Evolutionary conservation across 2,113 vertebrate genomes (phyloP).

Genomic region (Chloebia gouldiae): DNA sequence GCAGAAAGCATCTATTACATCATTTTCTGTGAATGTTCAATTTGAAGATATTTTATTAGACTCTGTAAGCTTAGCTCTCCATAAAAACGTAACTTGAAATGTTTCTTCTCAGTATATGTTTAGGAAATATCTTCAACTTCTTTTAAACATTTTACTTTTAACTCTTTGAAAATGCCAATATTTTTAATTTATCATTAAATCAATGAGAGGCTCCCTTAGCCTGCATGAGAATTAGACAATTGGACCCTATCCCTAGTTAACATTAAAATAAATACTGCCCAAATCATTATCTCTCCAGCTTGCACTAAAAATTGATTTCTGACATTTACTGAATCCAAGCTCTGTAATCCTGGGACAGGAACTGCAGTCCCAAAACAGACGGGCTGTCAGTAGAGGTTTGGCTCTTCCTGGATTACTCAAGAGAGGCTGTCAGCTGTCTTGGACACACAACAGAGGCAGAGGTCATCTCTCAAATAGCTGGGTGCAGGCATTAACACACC

Average conservation of each 20-base stretch:
- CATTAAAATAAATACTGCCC: not conserved
- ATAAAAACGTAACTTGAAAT: not conserved
- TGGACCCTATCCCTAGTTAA: not conserved
- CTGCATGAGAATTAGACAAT: not conserved
- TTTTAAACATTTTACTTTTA: not conserved
- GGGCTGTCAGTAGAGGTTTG: not conserved
- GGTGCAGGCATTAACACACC: not conserved
- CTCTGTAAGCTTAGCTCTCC: not conserved
- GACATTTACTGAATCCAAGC: not conserved
- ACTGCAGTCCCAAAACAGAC: not conserved
- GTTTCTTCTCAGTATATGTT: not conserved
- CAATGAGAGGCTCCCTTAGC: not conserved
- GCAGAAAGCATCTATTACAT: not conserved
- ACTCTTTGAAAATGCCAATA: not conserved
- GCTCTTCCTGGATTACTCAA: not conserved
- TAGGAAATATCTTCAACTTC: not conserved
- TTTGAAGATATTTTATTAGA: not conserved
- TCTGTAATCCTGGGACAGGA: not conserved
- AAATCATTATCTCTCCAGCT: not conserved
- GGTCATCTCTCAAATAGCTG: not conserved
- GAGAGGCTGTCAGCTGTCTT: not conserved
- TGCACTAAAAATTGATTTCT: not conserved
- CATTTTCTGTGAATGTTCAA: not conserved
- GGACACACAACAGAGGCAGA: slow-evolving; percentile 29
- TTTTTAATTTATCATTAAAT: not conserved